Conservation (phyloP, 2,113 vertebrate genomes). For the Jaculus jaculus region DNA sequence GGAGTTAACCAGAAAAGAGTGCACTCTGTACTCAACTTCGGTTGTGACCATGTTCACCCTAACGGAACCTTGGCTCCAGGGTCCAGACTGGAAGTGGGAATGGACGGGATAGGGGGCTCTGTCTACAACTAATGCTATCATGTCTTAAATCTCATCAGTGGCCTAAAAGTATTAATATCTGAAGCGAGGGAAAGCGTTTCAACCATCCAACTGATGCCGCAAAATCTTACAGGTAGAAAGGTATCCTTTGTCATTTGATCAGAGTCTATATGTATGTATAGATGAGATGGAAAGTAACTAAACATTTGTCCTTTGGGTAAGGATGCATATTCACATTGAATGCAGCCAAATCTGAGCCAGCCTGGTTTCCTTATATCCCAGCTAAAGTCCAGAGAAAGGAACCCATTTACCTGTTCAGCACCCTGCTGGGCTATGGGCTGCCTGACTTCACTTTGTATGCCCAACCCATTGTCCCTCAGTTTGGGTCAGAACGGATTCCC, state of each 20-base stretch:
- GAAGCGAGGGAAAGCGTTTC: not conserved
- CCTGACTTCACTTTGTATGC: not conserved
- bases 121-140: not conserved
- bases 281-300: not conserved
- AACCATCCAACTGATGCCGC: not conserved
- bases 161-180: not conserved
- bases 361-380: not conserved
- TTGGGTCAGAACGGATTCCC: not conserved
- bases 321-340: not conserved
- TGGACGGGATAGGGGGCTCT: not conserved
- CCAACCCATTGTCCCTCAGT: not conserved
- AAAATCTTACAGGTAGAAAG: constrained; percentile 27
- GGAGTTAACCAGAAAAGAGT: not conserved
- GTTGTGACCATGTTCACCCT: not conserved
- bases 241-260: not conserved
- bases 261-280: not conserved
- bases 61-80: not conserved
- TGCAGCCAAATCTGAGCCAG: not conserved
- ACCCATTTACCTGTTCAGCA: not conserved
- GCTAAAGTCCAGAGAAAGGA: not conserved
- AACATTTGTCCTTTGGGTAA: not conserved
- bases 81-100: not conserved
- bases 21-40: not conserved
- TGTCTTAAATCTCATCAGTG: not conserved
- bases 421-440: not conserved